A percentile compares a stretch with the other conserved stretches of the same genome.
phyloP scores from a whole-genome alignment of 2,888 invertebrate species.

The Pecten maximus region DNA sequence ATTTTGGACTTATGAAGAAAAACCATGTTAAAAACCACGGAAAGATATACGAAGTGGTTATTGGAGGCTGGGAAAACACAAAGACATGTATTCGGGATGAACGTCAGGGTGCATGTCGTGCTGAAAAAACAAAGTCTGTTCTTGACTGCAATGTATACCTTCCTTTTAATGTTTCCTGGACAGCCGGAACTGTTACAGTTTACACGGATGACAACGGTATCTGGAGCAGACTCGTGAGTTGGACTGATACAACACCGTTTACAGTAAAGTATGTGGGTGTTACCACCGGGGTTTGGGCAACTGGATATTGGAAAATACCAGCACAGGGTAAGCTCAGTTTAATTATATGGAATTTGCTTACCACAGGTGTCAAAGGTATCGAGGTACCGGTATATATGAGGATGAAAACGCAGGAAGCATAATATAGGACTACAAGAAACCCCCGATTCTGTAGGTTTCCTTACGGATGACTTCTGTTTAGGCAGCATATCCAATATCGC shows the following conservation, averaged over 20 bases:
- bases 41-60: background rate
- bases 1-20: background rate
- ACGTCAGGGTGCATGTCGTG: background rate
- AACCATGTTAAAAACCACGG: background rate
- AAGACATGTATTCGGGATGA: background rate
- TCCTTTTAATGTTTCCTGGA: background rate
- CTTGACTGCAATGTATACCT: background rate
- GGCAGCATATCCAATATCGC: no score
- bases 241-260: background rate
- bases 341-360: no score
- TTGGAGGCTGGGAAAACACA: background rate
- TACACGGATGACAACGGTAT: background rate
- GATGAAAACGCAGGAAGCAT: no score
- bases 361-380: no score
- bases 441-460: no score
- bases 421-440: no score
- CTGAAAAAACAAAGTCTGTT: slow-evolving; percentile 1
- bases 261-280: background rate
- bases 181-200: background rate
- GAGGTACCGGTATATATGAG: no score
- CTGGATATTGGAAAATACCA: background rate
- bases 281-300: background rate
- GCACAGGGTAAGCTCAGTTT: background rate
- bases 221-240: background rate
- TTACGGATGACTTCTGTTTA: no score